Evolutionary conservation across 2,113 vertebrate genomes (phyloP), one percentile per base, ranked within the genome.

Genomic region (Rhabdomys dilectus): DNA sequence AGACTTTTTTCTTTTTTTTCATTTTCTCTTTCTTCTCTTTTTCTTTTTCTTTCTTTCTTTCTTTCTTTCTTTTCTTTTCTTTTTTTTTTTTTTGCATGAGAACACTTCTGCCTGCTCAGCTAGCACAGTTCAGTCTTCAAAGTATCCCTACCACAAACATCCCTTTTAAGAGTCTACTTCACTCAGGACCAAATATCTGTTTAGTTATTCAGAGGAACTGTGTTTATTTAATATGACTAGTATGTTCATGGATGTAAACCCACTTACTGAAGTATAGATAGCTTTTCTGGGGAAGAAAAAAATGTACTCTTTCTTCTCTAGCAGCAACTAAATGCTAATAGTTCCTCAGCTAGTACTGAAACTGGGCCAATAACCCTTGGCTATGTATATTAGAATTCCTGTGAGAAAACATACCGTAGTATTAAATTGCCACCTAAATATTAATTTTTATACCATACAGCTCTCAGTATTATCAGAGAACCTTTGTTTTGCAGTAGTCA

Each of bases 131-230:
- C 56, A 53, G 5, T 85, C 91, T 93, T 95, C 85, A 58, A 78
- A 95, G 76, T n/a, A 36, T 36, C 21, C 15, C 45, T 22, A 60
- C 11, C 34, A 36, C 45, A 10, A 24, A 7, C 0, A 15, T 62
- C 60, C 70, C 62, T 90, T 91, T 90, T 93, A 95, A 96, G 42
- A 93, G 89, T 48, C 51, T 76, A 72, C 85, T 87, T 90, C 48
- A 82, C 75, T 93, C 19, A 42, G 58, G 77, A 21, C 62, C 56
- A 92, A 88, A 42, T 95, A 97, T 94, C 77, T 96, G 96, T 98
- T 98, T 98, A 95, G 97, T 97, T 98, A 17, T 98, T 96, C 91
- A 97, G 87, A 97, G 97, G 96, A 97, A 98, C 56, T 29, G 13
- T 84, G 22, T 42, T 13, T 3, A 9, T 24, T 39, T 84, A 82